Base-by-base conservation (phyloP, 1,140 invertebrate species). In the Penaeus chinensis region DNA sequence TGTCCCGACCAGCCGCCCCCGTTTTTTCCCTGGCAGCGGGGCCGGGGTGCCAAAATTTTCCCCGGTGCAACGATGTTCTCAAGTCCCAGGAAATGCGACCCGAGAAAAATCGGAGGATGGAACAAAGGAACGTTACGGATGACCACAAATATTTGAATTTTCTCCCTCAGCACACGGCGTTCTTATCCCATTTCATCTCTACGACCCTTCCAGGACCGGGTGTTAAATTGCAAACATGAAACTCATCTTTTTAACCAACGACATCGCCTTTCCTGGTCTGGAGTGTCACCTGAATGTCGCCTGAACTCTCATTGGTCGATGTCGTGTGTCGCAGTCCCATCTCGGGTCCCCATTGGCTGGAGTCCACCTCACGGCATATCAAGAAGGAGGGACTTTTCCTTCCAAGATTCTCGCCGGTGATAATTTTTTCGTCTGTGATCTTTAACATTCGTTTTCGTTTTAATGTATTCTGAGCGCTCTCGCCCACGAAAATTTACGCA, bases 1-100 rank as follows among this genome's bases (percentile, higher is more conserved):
- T 87, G 86, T 87, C 86, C 61, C 86, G 60, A 87, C 69, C 86
- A 87, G 86, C 80, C 86, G 86, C 86, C 86, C 86, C 86, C 86
- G 86, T 87, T 87, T 87, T 87, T 87, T 77, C 81, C 69, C 80
- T 32, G 71, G 71, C 54, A 87, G 86, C 77, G 86, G 86, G 86
- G 86, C 86, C 86, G 80, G 86, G 86, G 86, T 87, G 86, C 86
- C 86, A 87, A 87, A 87, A 87, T 87, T 82, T 87, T 82, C 86
- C 86, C 80, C 86, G 86, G 86, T 87, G 86, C 86, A 87, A 87
- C 86, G 80, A 87, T 61, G 69, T 87, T 78, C 80, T 82, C 63
- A 37, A 47, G 71, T 87, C 86, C 71, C 86, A 42, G 80, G 86
- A 87, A 87, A 82, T 87, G 86, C 80, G 69, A 87, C 71, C 78